These are phyloP conservation scores for Epsilonema sp. DNA, from an alignment of 2,888 invertebrate species.

Conservation along the genomic window DNA sequence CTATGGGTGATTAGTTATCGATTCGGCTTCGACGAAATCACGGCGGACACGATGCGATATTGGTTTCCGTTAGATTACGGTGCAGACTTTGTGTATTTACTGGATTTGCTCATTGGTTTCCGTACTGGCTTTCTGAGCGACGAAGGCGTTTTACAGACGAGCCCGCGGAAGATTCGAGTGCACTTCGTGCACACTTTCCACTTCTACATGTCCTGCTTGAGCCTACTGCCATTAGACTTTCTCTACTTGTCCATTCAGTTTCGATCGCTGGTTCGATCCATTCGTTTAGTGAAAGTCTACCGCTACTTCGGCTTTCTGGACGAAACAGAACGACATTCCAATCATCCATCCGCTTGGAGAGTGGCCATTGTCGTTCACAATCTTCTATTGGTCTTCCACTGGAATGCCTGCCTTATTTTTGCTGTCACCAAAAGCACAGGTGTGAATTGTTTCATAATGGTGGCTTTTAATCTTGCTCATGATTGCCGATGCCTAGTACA, in stretches of 20 bases:
- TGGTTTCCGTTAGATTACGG: conserved; percentile 96
- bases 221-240: conserved; percentile 88
- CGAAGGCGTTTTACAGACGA: conserved; percentile 91
- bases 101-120: conserved; percentile 91
- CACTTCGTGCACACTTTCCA: conserved; percentile 83
- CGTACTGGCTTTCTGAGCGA: conserved; percentile 77
- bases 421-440: background rate
- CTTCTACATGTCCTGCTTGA: conserved; percentile 55
- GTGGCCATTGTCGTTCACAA: conserved; percentile 44
- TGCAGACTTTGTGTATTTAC: conserved; percentile 80
- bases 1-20: conserved; percentile 95
- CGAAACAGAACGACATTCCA: conserved; percentile 89
- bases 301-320: conserved; percentile 97
- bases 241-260: conserved; percentile 83
- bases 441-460: too few relatives aligned
- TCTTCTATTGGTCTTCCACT: conserved; percentile 92
- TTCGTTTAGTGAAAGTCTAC: conserved; percentile 88
- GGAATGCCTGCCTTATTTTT: conserved; percentile 73
- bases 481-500: too few relatives aligned
- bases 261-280: conserved; percentile 81
- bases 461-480: too few relatives aligned
- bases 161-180: conserved; percentile 69
- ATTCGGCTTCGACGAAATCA: conserved; percentile 81
- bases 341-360: conserved; percentile 72
- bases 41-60: conserved; percentile 55